phyloP scores from a whole-genome alignment of 1,140 invertebrate genomes.

The Neocloeon triangulifer region DNA sequence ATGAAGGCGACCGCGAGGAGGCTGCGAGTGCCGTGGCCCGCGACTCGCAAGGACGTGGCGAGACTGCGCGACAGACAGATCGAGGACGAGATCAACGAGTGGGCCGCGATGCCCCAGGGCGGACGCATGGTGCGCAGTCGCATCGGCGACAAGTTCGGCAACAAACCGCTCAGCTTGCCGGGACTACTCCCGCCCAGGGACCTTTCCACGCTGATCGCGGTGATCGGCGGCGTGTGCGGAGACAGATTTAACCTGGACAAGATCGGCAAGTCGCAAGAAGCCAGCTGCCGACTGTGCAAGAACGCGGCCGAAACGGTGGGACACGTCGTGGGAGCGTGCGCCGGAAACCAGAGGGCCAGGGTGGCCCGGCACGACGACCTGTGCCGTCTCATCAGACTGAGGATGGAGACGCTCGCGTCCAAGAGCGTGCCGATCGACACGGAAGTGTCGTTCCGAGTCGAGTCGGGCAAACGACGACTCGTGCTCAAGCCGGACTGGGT shows the following conservation, averaged over 20 bases:
- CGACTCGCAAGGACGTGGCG: background rate
- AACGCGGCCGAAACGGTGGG: background rate
- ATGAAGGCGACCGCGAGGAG: slow-evolving; percentile 5
- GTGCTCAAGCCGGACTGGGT: slow-evolving; percentile 1
- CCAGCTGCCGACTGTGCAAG: background rate
- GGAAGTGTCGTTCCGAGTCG: background rate
- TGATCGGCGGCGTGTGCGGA: background rate
- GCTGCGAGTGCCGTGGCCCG: background rate
- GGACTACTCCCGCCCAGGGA: too few species aligned
- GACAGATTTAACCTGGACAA: background rate
- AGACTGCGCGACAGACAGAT: slow-evolving; percentile 6
- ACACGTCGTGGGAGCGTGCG: background rate
- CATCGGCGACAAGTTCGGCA: slow-evolving; percentile 9
- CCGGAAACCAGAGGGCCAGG: background rate
- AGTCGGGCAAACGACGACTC: too few species aligned
- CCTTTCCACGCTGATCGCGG: slow-evolving; percentile 8
- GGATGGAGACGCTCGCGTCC: background rate
- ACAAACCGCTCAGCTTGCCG: too few species aligned
- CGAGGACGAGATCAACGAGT: slow-evolving; percentile 7
- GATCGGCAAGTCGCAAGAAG: too few species aligned
- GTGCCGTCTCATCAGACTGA: background rate
- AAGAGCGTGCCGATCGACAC: too few species aligned
- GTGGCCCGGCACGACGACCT: background rate
- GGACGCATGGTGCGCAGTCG: too few species aligned
- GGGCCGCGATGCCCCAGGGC: too few species aligned